phyloP scores from a whole-genome alignment of 64 coral and sea anemone genomes.

The Astreopora myriophthalma region DNA sequence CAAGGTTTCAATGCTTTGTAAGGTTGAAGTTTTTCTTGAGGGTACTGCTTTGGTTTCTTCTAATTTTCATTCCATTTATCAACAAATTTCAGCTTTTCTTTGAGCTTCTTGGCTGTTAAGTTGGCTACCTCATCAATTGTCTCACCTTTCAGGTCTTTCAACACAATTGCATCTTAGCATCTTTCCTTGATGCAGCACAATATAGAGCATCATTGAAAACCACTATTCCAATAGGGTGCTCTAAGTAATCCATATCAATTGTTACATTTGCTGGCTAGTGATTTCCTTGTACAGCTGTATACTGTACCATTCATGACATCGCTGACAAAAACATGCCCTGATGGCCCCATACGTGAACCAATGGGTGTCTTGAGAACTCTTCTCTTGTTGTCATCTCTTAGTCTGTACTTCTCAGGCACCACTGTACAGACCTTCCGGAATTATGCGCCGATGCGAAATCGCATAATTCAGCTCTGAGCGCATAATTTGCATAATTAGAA shows the following conservation, averaged over 20 bases:
- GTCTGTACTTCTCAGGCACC: conserved; percentile 20
- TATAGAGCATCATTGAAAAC: conserved; percentile 32
- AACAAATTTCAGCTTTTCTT: conserved; percentile 29
- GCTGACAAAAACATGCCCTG: no score
- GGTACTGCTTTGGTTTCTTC: conserved; percentile 2
- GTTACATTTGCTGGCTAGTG: conserved; percentile 65
- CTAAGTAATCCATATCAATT: conserved; percentile 32
- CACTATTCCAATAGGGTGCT: conserved; percentile 38
- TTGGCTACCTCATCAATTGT: conserved; percentile 29
- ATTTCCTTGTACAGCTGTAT: conserved; percentile 35
- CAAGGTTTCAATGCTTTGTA: background rate
- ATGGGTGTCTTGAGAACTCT: conserved; percentile 40
- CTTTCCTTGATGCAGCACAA: conserved; percentile 29
- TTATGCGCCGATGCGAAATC: no score
- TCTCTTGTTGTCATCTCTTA: conserved; percentile 23
- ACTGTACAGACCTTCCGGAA: no score
- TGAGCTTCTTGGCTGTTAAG: conserved; percentile 53
- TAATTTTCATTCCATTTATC: conserved; percentile 15
- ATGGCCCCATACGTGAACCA: no score
- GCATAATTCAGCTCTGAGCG: no score
- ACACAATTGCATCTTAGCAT: conserved; percentile 11
- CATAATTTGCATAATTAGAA: no score
- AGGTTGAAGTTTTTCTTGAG: conserved; percentile 28
- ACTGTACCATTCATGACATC: no score
- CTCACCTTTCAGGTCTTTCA: conserved; percentile 46